These are phyloP conservation scores for Drosophila littoralis DNA, from an alignment of 1,140 invertebrate genomes.

Conservation along the genomic window DNA sequence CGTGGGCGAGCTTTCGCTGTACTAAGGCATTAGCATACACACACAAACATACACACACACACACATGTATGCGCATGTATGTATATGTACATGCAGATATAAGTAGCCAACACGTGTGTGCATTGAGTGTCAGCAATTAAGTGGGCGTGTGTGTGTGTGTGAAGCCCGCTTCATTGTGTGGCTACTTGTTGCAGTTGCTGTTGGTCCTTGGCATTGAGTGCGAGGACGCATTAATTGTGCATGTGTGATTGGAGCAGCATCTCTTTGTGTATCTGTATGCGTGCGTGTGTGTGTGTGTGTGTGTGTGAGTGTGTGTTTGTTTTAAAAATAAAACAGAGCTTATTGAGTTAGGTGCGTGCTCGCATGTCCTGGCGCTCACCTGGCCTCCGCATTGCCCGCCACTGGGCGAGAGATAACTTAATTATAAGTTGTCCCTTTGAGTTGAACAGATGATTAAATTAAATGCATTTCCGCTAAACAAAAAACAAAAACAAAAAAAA, in stretches of 20 bases:
- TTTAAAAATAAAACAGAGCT: conserved; percentile 37
- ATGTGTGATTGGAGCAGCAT: conserved; percentile 1
- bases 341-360: conserved; percentile 7
- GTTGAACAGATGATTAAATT: not conserved
- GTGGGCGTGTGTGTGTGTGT: conserved; percentile 15
- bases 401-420: conserved; percentile 1
- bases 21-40: not conserved
- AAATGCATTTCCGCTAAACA: not conserved
- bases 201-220: conserved; percentile 31
- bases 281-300: conserved; percentile 4
- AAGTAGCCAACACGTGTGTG: not conserved
- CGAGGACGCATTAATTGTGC: conserved; percentile 10
- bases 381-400: conserved; percentile 26
- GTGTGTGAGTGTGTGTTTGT: not conserved
- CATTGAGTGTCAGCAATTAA: conserved; percentile 4
- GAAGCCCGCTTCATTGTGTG: not conserved
- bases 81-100: not conserved
- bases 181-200: conserved; percentile 38
- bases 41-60: not conserved
- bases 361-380: conserved; percentile 20
- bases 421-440: not conserved
- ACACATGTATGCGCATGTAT: not conserved
- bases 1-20: not conserved
- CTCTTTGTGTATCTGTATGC: not conserved
- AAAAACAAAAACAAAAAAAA: too few relatives aligned